Percentiles rank a stretch among this genome's conserved stretches.
These are phyloP conservation scores for Acomys russatus DNA, from an alignment of 2,797 vertebrate species.

Conservation along the genomic window DNA sequence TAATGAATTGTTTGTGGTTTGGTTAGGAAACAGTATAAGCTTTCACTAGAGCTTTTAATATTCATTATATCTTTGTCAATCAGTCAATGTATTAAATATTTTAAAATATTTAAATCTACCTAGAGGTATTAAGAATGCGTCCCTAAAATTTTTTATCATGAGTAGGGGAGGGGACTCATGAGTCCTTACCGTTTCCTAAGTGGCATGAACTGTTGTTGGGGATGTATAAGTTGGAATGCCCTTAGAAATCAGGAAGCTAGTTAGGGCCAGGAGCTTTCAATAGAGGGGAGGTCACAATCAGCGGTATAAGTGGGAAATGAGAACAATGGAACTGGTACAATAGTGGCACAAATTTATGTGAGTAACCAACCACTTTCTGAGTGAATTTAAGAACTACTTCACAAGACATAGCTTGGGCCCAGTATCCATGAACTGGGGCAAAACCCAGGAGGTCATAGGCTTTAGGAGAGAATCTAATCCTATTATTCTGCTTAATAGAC, in stretches of 20 bases:
- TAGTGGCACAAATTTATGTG: background rate
- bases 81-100: background rate
- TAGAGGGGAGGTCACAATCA: background rate
- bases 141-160: background rate
- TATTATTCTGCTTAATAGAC: background rate
- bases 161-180: background rate
- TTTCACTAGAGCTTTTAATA: slow-evolving; percentile 10
- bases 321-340: background rate
- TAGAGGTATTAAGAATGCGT: background rate
- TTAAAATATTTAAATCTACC: background rate
- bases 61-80: background rate
- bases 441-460: background rate
- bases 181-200: background rate
- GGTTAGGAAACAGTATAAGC: slow-evolving; percentile 30
- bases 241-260: background rate
- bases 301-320: too few relatives aligned
- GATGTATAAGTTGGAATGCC: background rate
- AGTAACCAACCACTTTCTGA: background rate
- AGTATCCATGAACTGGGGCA: background rate
- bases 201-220: background rate
- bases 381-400: background rate
- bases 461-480: background rate
- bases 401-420: background rate
- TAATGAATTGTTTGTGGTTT: slow-evolving; percentile 15
- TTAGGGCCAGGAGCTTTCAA: background rate